Evolutionary conservation across 2,888 invertebrate species (phyloP).

Genomic region (Cataglyphis cursor): DNA sequence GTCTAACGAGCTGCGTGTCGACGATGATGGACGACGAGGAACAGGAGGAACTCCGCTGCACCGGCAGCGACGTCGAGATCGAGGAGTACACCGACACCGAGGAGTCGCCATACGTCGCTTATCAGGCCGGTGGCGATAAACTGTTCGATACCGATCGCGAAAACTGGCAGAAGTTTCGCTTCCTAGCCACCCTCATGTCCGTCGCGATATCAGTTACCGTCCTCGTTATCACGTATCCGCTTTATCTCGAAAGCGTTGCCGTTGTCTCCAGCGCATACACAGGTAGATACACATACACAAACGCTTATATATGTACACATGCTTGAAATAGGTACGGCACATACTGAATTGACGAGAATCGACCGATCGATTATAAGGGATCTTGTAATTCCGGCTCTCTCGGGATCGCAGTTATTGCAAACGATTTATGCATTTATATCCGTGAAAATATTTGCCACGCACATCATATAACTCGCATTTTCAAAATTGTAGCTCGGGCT

Average conservation of each 20-base stretch:
- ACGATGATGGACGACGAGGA: slow-evolving; percentile 85
- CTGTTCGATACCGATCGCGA: slow-evolving; percentile 83
- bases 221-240: slow-evolving; percentile 87
- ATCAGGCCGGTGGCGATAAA: slow-evolving; percentile 80
- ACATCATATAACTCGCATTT: slow-evolving; percentile 20
- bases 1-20: slow-evolving; percentile 78
- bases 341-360: slow-evolving; percentile 6
- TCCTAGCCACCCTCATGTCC: slow-evolving; percentile 86
- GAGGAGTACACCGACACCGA: slow-evolving; percentile 85
- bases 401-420: slow-evolving; percentile 31
- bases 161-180: slow-evolving; percentile 86
- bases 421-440: slow-evolving; percentile 35
- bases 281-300: slow-evolving; percentile 66
- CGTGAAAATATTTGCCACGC: slow-evolving; percentile 3
- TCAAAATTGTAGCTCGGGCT: slow-evolving; percentile 12
- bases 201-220: slow-evolving; percentile 87
- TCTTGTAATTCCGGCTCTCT: background rate
- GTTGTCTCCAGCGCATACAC: slow-evolving; percentile 84
- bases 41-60: slow-evolving; percentile 82
- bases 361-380: background rate
- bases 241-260: slow-evolving; percentile 87
- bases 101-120: slow-evolving; percentile 82
- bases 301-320: background rate
- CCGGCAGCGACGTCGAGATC: slow-evolving; percentile 83
- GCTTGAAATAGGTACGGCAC: background rate